phyloP scores from a whole-genome alignment of 2,113 vertebrate species.

The Eira barbara region DNA sequence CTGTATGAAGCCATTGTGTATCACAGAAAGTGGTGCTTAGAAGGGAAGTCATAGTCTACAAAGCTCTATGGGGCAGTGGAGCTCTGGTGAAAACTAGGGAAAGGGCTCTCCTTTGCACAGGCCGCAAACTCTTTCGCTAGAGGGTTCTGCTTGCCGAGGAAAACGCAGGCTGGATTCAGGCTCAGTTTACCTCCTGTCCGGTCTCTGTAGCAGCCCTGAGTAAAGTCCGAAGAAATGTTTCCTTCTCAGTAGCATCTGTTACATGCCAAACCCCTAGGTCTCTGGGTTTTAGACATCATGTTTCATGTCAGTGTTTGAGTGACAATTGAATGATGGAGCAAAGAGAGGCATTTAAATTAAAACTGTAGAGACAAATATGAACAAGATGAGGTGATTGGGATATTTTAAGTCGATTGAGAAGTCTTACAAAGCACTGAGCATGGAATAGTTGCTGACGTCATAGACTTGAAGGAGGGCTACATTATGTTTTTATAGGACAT shows the following conservation, averaged over 20 bases:
- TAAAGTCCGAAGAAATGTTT: not conserved
- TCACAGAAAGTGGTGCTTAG: not conserved
- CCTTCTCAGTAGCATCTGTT: not conserved
- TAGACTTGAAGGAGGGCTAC: not conserved
- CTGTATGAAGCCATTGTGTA: not conserved
- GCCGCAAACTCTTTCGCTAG: not conserved
- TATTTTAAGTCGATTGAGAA: not conserved
- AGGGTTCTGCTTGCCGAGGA: not conserved
- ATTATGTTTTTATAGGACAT: not conserved
- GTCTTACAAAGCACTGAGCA: not conserved
- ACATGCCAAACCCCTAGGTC: not conserved
- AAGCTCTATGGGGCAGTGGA: not conserved
- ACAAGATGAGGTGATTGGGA: not conserved
- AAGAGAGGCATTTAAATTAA: not conserved
- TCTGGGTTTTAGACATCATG: not conserved
- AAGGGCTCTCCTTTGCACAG: not conserved
- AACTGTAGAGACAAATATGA: not conserved
- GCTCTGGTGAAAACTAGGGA: not conserved
- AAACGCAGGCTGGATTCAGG: not conserved
- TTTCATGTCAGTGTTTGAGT: not conserved
- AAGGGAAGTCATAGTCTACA: not conserved
- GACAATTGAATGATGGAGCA: not conserved
- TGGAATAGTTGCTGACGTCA: not conserved
- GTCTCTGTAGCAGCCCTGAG: not conserved
- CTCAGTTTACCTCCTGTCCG: not conserved